Percentiles rank a stretch among this genome's conserved stretches.
Evolutionary conservation across 1,140 invertebrate species (phyloP).

Genomic region (Marisa cornuarietis): DNA sequence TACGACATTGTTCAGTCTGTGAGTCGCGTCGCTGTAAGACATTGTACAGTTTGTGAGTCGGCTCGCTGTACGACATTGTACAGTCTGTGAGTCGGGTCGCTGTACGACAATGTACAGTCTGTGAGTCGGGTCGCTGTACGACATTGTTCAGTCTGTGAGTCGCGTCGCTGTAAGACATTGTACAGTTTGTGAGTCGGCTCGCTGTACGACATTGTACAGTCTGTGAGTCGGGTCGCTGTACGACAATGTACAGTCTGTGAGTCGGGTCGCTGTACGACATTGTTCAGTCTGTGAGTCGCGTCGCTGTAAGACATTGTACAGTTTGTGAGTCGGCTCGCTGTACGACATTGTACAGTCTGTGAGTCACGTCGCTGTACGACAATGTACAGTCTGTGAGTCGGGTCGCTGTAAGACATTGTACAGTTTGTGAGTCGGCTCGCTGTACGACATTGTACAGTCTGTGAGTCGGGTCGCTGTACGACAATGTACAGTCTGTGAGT

Average conservation of each 20-base stretch:
- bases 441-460: background rate
- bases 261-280: too few relatives aligned
- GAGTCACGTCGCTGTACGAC: background rate
- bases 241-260: background rate
- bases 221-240: background rate
- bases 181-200: too few relatives aligned
- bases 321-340: too few relatives aligned
- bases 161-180: background rate
- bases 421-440: background rate
- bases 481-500: background rate
- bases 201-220: background rate
- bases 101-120: background rate
- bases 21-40: background rate
- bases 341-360: background rate
- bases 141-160: background rate
- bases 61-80: too few relatives aligned
- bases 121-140: too few relatives aligned
- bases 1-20: background rate
- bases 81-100: background rate
- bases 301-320: background rate
- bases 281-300: background rate
- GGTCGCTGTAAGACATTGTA: too few relatives aligned
- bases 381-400: too few relatives aligned
- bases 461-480: too few relatives aligned
- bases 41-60: too few relatives aligned